Percentiles rank a stretch among this genome's conserved stretches.
phyloP scores from a whole-genome alignment of 2,888 invertebrate genomes.

The Deilephila porcellus region DNA sequence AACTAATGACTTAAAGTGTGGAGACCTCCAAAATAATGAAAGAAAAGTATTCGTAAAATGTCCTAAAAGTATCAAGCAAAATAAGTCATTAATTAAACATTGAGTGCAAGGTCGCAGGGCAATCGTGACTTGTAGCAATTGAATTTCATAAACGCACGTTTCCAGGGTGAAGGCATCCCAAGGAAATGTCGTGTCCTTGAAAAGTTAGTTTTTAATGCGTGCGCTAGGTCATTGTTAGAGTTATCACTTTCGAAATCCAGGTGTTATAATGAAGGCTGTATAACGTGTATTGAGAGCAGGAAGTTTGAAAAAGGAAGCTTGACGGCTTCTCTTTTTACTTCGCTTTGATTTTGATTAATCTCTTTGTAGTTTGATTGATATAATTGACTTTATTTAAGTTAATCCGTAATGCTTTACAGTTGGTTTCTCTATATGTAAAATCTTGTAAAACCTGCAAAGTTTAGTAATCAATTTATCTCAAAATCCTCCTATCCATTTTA shows the following conservation, averaged over 20 bases:
- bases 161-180: slow-evolving; percentile 15
- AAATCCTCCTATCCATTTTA: no score
- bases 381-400: no score
- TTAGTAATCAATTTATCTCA: no score
- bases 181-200: not conserved
- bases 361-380: no score
- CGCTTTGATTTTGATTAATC: no score
- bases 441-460: no score
- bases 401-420: no score
- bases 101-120: slow-evolving; percentile 11
- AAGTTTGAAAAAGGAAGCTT: not conserved
- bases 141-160: slow-evolving; percentile 15
- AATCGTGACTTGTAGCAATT: slow-evolving; percentile 23
- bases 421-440: no score
- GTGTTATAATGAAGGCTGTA: not conserved
- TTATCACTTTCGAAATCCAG: not conserved
- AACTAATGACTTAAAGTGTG: no score
- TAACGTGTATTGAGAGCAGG: not conserved
- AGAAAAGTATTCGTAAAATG: not conserved
- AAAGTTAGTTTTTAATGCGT: not conserved
- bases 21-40: not conserved
- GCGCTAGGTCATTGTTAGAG: not conserved
- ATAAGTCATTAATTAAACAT: slow-evolving; percentile 12
- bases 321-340: not conserved
- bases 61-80: not conserved